Conservation (phyloP, 1,140 invertebrate genomes). For the Drosophila burlai region DNA sequence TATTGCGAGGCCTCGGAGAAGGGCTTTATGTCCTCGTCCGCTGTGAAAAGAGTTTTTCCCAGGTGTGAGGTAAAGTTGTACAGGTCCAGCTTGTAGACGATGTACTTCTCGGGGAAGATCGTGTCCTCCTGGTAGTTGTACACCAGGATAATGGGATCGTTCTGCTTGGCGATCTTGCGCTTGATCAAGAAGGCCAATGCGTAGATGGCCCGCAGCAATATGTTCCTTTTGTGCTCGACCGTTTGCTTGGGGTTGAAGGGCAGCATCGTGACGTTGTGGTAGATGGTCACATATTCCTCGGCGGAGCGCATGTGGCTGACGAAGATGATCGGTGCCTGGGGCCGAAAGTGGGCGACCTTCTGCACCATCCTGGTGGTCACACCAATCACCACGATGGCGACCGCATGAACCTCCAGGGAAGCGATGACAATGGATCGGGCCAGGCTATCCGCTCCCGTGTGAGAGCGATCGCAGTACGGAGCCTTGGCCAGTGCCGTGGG, state of each 20-base stretch:
- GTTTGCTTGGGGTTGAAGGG: constrained; percentile 38
- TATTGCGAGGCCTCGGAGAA: not conserved
- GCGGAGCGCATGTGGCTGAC: constrained; percentile 72
- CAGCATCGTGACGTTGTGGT: constrained; percentile 72
- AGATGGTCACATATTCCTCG: constrained; percentile 67
- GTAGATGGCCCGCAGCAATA: constrained; percentile 54
- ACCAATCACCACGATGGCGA: constrained; percentile 66
- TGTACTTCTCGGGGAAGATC: constrained; percentile 72
- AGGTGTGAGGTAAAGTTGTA: constrained; percentile 54
- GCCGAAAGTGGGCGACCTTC: constrained; percentile 75
- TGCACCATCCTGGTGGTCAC: constrained; percentile 73
- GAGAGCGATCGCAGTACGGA: constrained; percentile 68
- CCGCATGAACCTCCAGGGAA: constrained; percentile 64
- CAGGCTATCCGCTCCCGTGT: constrained; percentile 68
- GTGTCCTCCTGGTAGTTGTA: constrained; percentile 52
- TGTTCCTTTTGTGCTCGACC: constrained; percentile 30
- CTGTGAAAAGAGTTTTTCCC: constrained; percentile 34
- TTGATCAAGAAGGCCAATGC: constrained; percentile 57
- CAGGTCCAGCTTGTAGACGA: constrained; percentile 61
- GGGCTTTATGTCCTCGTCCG: not conserved
- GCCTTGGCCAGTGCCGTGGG: constrained; percentile 28
- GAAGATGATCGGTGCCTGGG: constrained; percentile 62
- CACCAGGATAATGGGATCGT: constrained; percentile 60
- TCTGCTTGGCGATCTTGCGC: constrained; percentile 40
- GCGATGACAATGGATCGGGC: constrained; percentile 60